Evolutionary conservation across 2,797 vertebrate genomes (phyloP), one percentile per base, ranked within the genome.

Genomic region (Anguilla megastoma): DNA sequence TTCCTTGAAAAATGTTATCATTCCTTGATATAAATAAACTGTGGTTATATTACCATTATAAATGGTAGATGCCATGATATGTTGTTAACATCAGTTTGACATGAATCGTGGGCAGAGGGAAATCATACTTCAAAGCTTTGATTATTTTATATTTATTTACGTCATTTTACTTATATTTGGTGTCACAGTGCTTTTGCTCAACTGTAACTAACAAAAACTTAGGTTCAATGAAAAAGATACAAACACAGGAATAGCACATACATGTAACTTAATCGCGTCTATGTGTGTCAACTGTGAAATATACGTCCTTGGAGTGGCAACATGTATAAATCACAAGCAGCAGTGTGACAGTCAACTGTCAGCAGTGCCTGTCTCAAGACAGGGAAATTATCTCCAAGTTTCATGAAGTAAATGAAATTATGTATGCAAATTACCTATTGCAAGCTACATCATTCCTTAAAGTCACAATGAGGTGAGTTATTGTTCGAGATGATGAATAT

Each of bases 391-490:
- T 82, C 45, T 82, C 21, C 45, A 50, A 14, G 41, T 82, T 50
- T 50, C 45, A 24, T 21, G 45, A 50, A 82, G 45, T 21, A 50
- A 82, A 82, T 82, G 24, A 82, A 82, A 82, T 82, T 82, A 82
- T 21, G 45, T 82, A 82, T 82, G 79, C 79, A 50, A 82, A 82
- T 82, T 48, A n/a, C 21, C 21, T 48, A 50, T n/a, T 82, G 41
- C 45, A 14, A 82, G 79, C 41, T 82, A 21, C 79, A 24, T 82
- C 79, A n/a, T n/a, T 33, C 45, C 18, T 82, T n/a, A 48, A 24
- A 50, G 41, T 82, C 79, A 82, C 41, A 24, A n/a, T 50, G 79
- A 82, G 79, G 79, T 50, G 79, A 82, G 79, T 82, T 82, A 82
- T 82, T n/a, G 45, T 82, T 48, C 7, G 0, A 50, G 41, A 50